A percentile compares a stretch with the other conserved stretches of the same genome.
Evolutionary conservation across 2,888 invertebrate species (phyloP).

Genomic region (Thecophora atra): DNA sequence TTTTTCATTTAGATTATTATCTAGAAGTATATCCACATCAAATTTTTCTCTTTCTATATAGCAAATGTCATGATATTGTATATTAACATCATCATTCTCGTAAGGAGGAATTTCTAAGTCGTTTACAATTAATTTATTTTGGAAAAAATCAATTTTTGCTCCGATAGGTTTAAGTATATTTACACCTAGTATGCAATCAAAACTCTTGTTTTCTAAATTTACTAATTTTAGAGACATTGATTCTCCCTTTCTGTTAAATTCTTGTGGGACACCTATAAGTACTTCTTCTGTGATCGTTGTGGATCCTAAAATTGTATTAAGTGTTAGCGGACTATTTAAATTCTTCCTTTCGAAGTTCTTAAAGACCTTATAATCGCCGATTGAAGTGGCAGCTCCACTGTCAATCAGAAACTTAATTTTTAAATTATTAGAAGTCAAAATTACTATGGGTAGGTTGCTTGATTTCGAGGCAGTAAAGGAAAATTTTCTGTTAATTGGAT

Average conservation of each 20-base stretch:
- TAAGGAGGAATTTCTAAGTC: constrained; percentile 18
- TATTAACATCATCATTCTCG: constrained; percentile 32
- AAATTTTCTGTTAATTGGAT: constrained; percentile 30
- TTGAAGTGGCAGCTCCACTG: constrained; percentile 23
- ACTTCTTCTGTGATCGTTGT: constrained; percentile 31
- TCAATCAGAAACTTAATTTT: constrained; percentile 23
- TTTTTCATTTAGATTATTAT: constrained; percentile 10
- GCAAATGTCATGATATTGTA: constrained; percentile 22
- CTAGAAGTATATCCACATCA: background rate
- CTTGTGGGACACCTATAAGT: constrained; percentile 5
- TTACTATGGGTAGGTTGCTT: constrained; percentile 19
- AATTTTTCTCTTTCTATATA: background rate
- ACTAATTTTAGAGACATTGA: constrained; percentile 26
- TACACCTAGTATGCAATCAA: constrained; percentile 44
- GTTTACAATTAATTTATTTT: constrained; percentile 34
- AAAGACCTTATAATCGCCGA: constrained; percentile 22
- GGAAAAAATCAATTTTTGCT: constrained; percentile 36
- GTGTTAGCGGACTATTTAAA: constrained; percentile 13
- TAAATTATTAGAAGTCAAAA: constrained; percentile 6
- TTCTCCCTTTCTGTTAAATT: constrained; percentile 26
- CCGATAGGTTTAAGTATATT: constrained; percentile 36
- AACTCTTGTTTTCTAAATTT: constrained; percentile 26
- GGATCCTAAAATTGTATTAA: constrained; percentile 12
- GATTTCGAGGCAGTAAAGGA: constrained; percentile 17
- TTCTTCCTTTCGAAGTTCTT: background rate